phyloP scores from a whole-genome alignment of 35 echinoderm and acorn worm species.

The Antedon bifida region DNA sequence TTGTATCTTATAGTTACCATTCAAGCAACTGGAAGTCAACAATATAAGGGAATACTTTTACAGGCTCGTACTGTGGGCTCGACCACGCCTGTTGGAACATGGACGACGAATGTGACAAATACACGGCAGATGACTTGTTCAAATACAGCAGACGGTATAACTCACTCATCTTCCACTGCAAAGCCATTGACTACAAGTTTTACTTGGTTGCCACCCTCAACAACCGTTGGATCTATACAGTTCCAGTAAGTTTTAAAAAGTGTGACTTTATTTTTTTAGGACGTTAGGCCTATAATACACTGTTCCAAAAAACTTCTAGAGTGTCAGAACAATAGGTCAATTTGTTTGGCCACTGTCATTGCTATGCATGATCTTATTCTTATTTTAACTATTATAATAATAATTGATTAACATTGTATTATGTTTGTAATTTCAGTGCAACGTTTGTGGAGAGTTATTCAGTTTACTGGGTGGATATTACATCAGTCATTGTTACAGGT shows the following conservation, averaged over 20 bases:
- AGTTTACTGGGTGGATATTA: neutral
- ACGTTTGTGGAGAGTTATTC: neutral
- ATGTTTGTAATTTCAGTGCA: neutral
- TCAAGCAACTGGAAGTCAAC: neutral
- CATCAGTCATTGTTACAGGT: neutral
- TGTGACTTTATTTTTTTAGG: no score
- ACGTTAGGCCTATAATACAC: no score
- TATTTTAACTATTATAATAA: no score
- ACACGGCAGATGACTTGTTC: neutral
- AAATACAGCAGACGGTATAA: neutral
- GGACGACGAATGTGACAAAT: neutral
- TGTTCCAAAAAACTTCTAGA: no score
- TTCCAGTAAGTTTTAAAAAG: neutral
- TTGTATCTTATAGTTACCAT: neutral
- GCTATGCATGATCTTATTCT: no score
- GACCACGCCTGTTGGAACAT: neutral
- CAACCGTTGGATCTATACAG: neutral
- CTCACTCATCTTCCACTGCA: neutral
- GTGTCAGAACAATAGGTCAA: no score
- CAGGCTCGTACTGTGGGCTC: neutral
- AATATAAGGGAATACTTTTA: neutral
- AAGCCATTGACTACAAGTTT: neutral
- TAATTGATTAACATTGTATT: no score
- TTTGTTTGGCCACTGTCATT: no score
- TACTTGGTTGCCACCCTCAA: neutral